Percentiles rank a stretch among this genome's conserved stretches.
phyloP scores from a whole-genome alignment of 2,113 vertebrate species.

The Rhinoderma darwinii region DNA sequence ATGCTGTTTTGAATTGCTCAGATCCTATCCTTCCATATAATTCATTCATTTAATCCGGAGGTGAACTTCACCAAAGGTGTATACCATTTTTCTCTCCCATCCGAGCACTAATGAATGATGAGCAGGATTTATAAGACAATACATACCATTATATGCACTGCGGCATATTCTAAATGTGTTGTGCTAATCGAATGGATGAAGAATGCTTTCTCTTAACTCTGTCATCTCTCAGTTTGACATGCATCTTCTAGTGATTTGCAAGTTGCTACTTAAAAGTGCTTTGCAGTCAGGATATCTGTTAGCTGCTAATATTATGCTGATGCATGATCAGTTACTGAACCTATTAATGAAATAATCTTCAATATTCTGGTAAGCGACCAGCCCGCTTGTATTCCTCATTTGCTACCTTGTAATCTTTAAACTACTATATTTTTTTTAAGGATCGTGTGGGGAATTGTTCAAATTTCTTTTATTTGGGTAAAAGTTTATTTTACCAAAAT shows the following conservation, averaged over 20 bases:
- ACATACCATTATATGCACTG: slow-evolving; percentile 58
- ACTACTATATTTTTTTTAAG: slow-evolving; percentile 52
- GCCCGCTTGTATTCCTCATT: slow-evolving; percentile 60
- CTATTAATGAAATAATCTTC: slow-evolving; percentile 72
- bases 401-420: slow-evolving; percentile 65
- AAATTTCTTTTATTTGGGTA: slow-evolving; percentile 20
- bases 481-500: neutral
- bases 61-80: slow-evolving; percentile 37
- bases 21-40: slow-evolving; percentile 44
- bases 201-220: slow-evolving; percentile 69
- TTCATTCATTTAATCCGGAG: slow-evolving; percentile 45
- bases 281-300: slow-evolving; percentile 67
- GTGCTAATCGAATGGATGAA: slow-evolving; percentile 69
- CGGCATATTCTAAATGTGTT: slow-evolving; percentile 61
- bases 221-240: slow-evolving; percentile 65
- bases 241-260: slow-evolving; percentile 71
- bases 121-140: slow-evolving; percentile 48
- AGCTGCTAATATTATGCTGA: slow-evolving; percentile 70
- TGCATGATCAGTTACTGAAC: slow-evolving; percentile 68
- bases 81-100: slow-evolving; percentile 48
- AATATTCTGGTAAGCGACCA: slow-evolving; percentile 63
- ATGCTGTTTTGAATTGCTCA: slow-evolving; percentile 50
- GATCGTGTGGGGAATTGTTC: too few species aligned
- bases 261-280: slow-evolving; percentile 66
- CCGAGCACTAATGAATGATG: slow-evolving; percentile 53